Percentiles rank a stretch among this genome's conserved stretches.
These are phyloP conservation scores for Neostethus bicornis DNA, from an alignment of 2,797 vertebrate species.

Conservation along the genomic window DNA sequence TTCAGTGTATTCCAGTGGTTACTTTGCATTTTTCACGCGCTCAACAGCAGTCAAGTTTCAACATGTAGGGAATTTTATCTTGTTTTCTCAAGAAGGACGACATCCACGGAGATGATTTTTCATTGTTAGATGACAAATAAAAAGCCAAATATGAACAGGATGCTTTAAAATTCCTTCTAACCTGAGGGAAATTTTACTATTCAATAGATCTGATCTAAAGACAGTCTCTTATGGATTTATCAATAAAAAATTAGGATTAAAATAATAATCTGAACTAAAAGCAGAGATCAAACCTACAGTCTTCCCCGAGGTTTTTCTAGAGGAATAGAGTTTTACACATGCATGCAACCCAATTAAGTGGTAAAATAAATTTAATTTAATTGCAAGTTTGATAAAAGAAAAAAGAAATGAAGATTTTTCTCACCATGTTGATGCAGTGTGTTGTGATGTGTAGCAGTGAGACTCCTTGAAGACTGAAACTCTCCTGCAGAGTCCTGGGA, in stretches of 20 bases:
- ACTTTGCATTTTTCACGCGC: constrained; percentile 27
- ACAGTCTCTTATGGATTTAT: too few species aligned
- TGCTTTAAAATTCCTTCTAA: too few species aligned
- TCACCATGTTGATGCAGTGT: constrained; percentile 60
- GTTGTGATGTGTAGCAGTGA: not conserved
- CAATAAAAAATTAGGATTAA: too few species aligned
- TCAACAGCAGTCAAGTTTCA: constrained; percentile 44
- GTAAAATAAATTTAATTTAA: too few species aligned
- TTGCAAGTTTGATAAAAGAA: too few species aligned
- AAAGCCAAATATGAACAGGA: too few species aligned
- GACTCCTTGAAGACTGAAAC: constrained; percentile 13
- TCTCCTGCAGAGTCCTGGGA: constrained; percentile 62
- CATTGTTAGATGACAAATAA: constrained; percentile 49
- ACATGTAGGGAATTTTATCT: constrained; percentile 59
- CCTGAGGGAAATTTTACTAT: too few species aligned
- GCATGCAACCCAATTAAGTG: not conserved
- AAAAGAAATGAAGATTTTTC: constrained; percentile 7
- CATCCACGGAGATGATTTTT: constrained; percentile 57
- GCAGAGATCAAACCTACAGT: not conserved
- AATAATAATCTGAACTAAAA: too few species aligned
- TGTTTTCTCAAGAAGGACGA: constrained; percentile 35
- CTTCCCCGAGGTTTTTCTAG: not conserved
- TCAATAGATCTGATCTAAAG: too few species aligned
- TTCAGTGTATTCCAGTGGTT: constrained; percentile 13
- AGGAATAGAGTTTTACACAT: not conserved